Base-by-base conservation (phyloP, 2,113 vertebrate genomes). In the Lagopus muta region DNA sequence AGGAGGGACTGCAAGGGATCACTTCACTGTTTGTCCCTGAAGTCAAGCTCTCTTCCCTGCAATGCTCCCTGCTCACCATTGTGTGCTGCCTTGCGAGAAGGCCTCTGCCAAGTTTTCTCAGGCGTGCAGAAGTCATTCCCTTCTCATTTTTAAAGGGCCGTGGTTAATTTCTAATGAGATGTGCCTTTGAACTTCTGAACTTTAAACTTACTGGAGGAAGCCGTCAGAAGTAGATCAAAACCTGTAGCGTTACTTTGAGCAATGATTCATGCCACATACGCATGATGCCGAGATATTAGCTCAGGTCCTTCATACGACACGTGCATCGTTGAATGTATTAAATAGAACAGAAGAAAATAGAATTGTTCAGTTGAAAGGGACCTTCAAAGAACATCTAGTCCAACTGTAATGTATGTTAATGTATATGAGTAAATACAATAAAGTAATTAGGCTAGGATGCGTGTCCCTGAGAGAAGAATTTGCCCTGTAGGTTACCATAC, bases 141-240 rank as follows among this genome's bases (percentile, higher is more conserved):
- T 91, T 89, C 65, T 86, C 25, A 2, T 70, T 93, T 86, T 78
- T 74, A 10, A 87, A 93, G 38, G 43, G 24, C 81, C 17, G 2
- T 77, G 75, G 91, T 95, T 96, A 95, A 96, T 95, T 96, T 95
- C 94, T 96, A 91, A 95, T 96, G 86, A 95, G 60, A 90, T 79
- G 48, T 88, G 84, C 75, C 58, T 93, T 91, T 94, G 95, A 96
- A 94, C 95, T 91, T 64, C 69, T 92, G 94, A 94, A 97, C 96
- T 89, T 95, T 83, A 79, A 91, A 91, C 86, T 88, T 9, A 0
- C 25, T 0, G 1, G 47, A 81, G 66, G 55, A 86, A 89, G 36
- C 45, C 43, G 48, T 94, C 65, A 78, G 76, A 62, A 89, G 57
- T 28, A 74, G 52, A 69, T 91, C 86, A 61, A 94, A 94, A 54